Percentiles rank a stretch among this genome's conserved stretches.
These are phyloP conservation scores for Cryptoblepharus egeriae DNA, from an alignment of 2,797 vertebrate species.

Conservation along the genomic window DNA sequence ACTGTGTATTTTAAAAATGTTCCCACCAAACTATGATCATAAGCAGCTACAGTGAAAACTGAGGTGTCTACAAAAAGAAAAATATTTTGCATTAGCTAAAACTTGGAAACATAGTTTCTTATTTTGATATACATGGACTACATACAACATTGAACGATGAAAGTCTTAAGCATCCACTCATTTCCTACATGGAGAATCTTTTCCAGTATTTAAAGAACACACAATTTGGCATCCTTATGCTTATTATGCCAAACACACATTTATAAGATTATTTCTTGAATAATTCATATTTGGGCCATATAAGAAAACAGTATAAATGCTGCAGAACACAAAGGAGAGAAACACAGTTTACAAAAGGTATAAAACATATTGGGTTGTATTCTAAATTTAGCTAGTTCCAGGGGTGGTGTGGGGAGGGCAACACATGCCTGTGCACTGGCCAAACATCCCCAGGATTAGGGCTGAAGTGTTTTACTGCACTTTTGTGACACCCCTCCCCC, in stretches of 20 bases:
- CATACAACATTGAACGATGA: neutral
- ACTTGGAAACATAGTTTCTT: neutral
- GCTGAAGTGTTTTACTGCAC: too few relatives aligned
- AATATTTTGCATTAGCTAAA: neutral
- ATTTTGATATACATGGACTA: neutral
- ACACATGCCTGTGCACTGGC: too few relatives aligned
- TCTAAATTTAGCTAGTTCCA: too few relatives aligned
- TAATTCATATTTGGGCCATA: neutral
- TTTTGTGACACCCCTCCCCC: too few relatives aligned
- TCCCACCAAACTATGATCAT: conserved; percentile 69
- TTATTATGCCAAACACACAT: neutral
- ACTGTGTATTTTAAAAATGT: conserved; percentile 82
- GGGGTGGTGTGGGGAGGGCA: too few relatives aligned
- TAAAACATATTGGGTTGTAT: too few relatives aligned
- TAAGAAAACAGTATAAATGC: neutral
- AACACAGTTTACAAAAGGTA: neutral
- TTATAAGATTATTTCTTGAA: neutral
- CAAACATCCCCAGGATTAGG: too few relatives aligned
- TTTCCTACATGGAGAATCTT: neutral
- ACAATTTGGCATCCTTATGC: neutral
- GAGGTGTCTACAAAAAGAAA: conserved; percentile 79
- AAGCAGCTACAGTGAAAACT: conserved; percentile 84
- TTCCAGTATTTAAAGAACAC: neutral
- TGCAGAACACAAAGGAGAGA: neutral
- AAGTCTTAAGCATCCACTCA: neutral